Percentiles rank a stretch among this genome's conserved stretches.
Evolutionary conservation across 2,113 vertebrate genomes (phyloP).

Genomic region (Cochlearius cochlearius): DNA sequence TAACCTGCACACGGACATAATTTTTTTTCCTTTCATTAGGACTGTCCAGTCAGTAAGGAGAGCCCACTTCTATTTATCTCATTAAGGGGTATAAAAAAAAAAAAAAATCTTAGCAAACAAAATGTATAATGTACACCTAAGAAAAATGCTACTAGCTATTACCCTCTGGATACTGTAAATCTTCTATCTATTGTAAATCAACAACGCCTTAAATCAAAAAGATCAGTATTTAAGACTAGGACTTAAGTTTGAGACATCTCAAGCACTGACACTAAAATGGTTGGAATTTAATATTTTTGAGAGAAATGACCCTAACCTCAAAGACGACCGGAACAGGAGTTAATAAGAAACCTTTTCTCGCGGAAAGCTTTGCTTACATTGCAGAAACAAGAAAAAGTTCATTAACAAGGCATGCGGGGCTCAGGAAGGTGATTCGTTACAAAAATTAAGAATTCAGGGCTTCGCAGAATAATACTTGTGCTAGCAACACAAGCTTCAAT

Average conservation of each 20-base stretch:
- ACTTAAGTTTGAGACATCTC: neutral
- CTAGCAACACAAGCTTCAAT: neutral
- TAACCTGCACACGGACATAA: fast-evolving
- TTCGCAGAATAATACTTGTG: neutral
- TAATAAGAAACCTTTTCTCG: neutral
- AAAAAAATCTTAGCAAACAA: neutral
- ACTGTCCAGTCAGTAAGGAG: neutral
- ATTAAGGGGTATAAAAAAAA: neutral
- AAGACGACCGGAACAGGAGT: neutral
- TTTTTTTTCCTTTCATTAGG: neutral
- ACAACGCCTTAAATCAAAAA: neutral
- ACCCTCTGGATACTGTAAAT: neutral
- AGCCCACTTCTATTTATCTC: neutral
- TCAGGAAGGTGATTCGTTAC: neutral
- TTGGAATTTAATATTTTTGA: neutral
- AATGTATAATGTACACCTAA: fast-evolving
- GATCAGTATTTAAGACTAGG: neutral
- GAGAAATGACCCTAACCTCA: neutral
- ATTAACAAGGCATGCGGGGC: neutral
- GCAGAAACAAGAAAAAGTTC: neutral
- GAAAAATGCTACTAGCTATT: neutral
- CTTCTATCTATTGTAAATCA: neutral
- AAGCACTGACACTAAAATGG: neutral
- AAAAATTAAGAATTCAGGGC: neutral
- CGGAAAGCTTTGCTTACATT: neutral